Evolutionary conservation across 1,140 invertebrate species (phyloP).

Genomic region (Pachypsylla venusta): DNA sequence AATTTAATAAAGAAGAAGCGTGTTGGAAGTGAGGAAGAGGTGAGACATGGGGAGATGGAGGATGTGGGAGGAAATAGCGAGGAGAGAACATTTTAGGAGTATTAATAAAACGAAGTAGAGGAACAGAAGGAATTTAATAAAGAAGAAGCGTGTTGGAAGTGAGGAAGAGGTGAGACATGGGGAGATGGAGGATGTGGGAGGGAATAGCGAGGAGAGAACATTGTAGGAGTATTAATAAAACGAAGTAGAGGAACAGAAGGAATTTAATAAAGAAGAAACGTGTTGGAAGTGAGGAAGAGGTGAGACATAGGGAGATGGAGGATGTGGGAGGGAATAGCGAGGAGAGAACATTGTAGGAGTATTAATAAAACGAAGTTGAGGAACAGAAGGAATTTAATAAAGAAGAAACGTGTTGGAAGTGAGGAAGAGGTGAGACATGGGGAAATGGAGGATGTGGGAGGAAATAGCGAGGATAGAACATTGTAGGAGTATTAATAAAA

Average conservation of each 20-base stretch:
- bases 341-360: conserved; percentile 17
- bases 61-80: conserved; percentile 1
- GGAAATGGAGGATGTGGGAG: conserved; percentile 5
- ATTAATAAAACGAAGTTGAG: conserved; percentile 9
- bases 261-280: conserved; percentile 14
- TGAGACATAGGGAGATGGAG: conserved; percentile 8
- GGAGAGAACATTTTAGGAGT: too few species aligned
- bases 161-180: background rate
- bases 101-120: background rate
- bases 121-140: background rate
- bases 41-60: conserved; percentile 16
- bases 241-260: conserved; percentile 3
- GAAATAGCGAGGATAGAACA: background rate
- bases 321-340: background rate
- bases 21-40: background rate
- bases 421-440: conserved; percentile 8
- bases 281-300: background rate
- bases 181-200: conserved; percentile 16
- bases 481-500: conserved; percentile 16
- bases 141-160: background rate
- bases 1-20: background rate
- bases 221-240: conserved; percentile 18
- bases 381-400: conserved; percentile 12
- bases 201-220: conserved; percentile 20
- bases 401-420: conserved; percentile 2